Percentiles rank a stretch among this genome's conserved stretches.
Conservation (phyloP, 2,113 vertebrate genomes). For the Semnopithecus entellus region DNA sequence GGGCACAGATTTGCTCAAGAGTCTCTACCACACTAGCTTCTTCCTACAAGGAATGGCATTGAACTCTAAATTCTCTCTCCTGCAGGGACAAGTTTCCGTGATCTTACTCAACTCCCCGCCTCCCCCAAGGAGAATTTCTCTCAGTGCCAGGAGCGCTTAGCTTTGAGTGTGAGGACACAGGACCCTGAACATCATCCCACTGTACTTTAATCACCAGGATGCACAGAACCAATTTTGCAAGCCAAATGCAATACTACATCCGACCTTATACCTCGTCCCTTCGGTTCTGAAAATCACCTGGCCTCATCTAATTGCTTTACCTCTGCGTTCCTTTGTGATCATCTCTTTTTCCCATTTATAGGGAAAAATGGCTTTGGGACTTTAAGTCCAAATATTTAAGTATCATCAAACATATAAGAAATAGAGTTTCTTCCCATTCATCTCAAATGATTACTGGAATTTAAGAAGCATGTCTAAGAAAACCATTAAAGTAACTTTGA, state of each 20-base stretch:
- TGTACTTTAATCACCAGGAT: background rate
- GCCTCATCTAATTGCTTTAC: background rate
- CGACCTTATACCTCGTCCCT: background rate
- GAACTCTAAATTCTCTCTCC: no score
- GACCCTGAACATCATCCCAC: background rate
- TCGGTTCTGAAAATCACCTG: accelerated
- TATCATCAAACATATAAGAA: background rate
- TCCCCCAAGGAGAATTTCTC: background rate
- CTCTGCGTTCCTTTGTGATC: background rate
- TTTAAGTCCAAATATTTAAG: background rate
- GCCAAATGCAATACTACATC: accelerated
- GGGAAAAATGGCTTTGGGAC: background rate
- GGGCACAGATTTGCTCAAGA: background rate
- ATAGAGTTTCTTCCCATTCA: background rate
- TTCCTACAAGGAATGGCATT: accelerated
- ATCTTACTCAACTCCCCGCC: accelerated
- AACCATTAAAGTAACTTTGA: background rate
- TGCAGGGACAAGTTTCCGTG: accelerated
- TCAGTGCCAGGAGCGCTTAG: background rate
- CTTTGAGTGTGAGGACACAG: background rate
- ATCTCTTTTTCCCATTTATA: background rate
- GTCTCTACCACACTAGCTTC: accelerated
- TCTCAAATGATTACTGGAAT: background rate
- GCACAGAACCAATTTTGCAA: background rate
- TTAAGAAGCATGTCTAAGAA: background rate